Conservation (phyloP, 2,888 invertebrate species). For the Aradus depressus region DNA sequence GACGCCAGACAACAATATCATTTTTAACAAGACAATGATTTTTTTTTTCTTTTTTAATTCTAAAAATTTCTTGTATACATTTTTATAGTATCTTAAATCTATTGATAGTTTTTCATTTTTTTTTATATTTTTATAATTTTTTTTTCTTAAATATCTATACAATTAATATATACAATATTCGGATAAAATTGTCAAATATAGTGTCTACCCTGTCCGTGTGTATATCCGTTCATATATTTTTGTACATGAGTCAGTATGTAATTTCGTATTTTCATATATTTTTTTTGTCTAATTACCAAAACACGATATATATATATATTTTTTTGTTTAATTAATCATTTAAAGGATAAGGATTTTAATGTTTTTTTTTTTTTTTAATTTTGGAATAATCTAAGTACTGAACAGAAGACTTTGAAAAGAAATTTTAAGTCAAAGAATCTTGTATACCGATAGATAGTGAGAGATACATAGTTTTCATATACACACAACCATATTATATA, state of each 20-base stretch:
- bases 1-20: constrained; percentile 24
- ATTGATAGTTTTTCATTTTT: constrained; percentile 22
- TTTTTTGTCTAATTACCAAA: constrained; percentile 12
- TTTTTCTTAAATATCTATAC: constrained; percentile 17
- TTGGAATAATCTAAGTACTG: no score
- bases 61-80: constrained; percentile 23
- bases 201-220: constrained; percentile 28
- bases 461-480: no score
- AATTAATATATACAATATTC: constrained; percentile 27
- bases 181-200: constrained; percentile 28
- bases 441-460: no score
- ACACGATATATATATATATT: constrained; percentile 10
- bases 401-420: no score
- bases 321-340: no score
- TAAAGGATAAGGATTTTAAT: no score
- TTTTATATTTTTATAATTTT: not conserved
- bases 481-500: no score
- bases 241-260: constrained; percentile 19
- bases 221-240: constrained; percentile 18
- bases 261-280: no score
- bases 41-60: constrained; percentile 19
- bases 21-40: constrained; percentile 24
- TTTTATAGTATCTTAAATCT: constrained; percentile 24
- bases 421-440: no score
- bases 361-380: no score